Evolutionary conservation across 1,140 invertebrate species (phyloP), one percentile per base, ranked within the genome.

Genomic region (Helicoverpa armigera): DNA sequence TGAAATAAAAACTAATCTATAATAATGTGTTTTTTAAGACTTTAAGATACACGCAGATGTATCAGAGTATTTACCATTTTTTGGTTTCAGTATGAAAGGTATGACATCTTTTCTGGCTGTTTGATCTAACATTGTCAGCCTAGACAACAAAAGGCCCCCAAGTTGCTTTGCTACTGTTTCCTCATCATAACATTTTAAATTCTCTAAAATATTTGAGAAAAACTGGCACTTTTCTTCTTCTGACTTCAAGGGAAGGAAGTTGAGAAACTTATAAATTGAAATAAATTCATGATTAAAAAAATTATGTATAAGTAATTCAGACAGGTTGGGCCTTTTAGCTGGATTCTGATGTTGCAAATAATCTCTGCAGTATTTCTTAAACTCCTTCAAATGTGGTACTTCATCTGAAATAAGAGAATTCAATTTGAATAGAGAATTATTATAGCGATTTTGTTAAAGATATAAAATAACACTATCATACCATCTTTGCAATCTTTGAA

Each of bases 211-310:
- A 90, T 87, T 96, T 90, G 93, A 91, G 89, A 98, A 98, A 92
- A 98, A 98, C 73, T 96, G 90, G 82, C 96, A 96, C 89, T 97
- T 98, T 87, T 98, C 97, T 56, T 94, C 92, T 83, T 97, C 96
- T 76, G 94, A 96, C 92, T 98, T 98, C 12, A 98, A 85, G 5
- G 98, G 97, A 72, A 98, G 94, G 88, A 98, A 97, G 84, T 96
- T 96, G 1, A 98, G 93, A 94, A 98, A 98, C 79, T 96, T 97
- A 91, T 98, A 96, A 86, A 98, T 97, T 18, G 96, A 94, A 81
- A 98, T 97, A 90, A 98, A 98, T 86, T 98, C 97, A 91, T 98
- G 97, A 83, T 96, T 97, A 82, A 98, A 98, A 90, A 98, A 98
- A 18, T 96, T 95, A 92, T 98, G 96, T 86, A 96, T 92, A 1